Evolutionary conservation across 2,797 vertebrate genomes (phyloP).

Genomic region (Falco berigora): DNA sequence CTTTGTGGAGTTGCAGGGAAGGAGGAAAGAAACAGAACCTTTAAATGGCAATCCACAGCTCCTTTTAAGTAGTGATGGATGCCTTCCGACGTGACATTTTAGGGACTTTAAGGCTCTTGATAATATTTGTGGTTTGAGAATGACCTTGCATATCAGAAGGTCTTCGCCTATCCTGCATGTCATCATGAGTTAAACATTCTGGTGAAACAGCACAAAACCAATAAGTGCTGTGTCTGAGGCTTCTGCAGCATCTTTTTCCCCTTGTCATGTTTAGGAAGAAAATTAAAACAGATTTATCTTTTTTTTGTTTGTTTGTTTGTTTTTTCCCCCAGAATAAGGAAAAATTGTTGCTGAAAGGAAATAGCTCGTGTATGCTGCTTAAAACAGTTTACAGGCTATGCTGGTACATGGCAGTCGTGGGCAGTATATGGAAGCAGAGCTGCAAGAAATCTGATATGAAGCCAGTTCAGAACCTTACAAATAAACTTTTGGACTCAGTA

Average conservation of each 20-base stretch:
- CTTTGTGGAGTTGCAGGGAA: background rate
- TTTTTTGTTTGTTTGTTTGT: background rate
- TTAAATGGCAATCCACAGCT: background rate
- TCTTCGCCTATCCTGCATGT: background rate
- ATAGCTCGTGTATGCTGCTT: background rate
- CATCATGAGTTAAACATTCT: background rate
- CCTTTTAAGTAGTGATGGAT: background rate
- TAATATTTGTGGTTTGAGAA: constrained; percentile 2
- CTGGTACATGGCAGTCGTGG: background rate
- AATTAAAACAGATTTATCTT: background rate
- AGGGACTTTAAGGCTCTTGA: background rate
- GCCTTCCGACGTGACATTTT: constrained; percentile 26
- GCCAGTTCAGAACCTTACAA: background rate
- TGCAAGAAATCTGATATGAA: background rate
- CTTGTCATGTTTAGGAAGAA: background rate
- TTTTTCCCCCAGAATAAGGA: background rate
- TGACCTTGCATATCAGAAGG: background rate
- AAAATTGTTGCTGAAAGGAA: background rate
- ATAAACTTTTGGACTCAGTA: background rate
- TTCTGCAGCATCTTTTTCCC: background rate
- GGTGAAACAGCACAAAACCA: background rate
- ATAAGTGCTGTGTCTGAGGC: background rate
- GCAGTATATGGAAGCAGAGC: background rate
- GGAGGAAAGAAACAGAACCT: background rate
- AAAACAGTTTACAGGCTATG: background rate